Conservation (phyloP, 37 sponge, comb jelly and placozoan genomes). For the Tethya wilhelma region DNA sequence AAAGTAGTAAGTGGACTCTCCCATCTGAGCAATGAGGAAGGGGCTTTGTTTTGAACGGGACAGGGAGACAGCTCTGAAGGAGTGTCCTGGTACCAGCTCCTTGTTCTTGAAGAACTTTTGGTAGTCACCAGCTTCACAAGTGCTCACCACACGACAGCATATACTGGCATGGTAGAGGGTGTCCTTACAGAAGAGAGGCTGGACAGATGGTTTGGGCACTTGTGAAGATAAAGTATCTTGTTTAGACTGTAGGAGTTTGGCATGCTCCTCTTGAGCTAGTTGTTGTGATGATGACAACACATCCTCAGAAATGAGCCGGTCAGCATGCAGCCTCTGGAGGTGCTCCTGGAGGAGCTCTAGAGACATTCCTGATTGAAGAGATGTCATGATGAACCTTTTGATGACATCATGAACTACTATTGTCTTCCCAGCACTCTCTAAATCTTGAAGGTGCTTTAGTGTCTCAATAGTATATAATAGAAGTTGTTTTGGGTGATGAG, state of each 20-base stretch:
- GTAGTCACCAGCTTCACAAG: conserved; percentile 15
- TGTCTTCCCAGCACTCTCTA: no score
- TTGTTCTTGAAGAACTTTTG: conserved; percentile 10
- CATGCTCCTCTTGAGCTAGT: neutral
- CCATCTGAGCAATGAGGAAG: conserved; percentile 19
- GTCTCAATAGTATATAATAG: no score
- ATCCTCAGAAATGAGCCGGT: neutral
- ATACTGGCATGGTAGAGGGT: conserved; percentile 26
- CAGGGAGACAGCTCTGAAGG: conserved; percentile 8
- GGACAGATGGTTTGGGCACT: neutral
- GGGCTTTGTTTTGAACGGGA: conserved; percentile 7
- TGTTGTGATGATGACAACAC: neutral
- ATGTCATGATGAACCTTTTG: no score
- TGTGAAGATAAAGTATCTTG: neutral
- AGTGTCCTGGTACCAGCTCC: conserved; percentile 8
- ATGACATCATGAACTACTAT: no score
- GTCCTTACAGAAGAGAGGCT: conserved; percentile 27
- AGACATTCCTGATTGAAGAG: no score
- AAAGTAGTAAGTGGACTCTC: conserved; percentile 12
- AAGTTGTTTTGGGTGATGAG: no score
- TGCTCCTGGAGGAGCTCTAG: no score
- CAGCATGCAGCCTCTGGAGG: no score
- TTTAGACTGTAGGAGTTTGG: neutral
- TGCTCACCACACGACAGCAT: conserved; percentile 3
- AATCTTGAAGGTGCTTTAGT: no score